phyloP scores from a whole-genome alignment of 1,140 invertebrate species.

The Heliconius congener region DNA sequence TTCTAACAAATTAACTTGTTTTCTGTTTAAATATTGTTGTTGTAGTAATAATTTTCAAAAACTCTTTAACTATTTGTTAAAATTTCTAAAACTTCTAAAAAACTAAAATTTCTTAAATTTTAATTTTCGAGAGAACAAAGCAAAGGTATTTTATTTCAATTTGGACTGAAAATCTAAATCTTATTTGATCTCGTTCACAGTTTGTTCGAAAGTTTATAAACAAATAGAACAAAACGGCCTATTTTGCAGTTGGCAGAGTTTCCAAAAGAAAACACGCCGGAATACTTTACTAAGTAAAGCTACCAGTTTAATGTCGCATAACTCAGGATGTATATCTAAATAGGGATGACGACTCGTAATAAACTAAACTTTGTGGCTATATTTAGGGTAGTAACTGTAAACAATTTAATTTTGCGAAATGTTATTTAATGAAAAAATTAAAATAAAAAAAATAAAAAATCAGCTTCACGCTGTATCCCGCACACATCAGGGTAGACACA shows the following conservation, averaged over 20 bases:
- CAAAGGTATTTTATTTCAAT: slow-evolving; percentile 9
- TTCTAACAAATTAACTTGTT: too few species aligned
- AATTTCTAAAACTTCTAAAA: not conserved
- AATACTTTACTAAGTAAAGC: slow-evolving; percentile 23
- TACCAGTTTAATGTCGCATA: slow-evolving; percentile 10
- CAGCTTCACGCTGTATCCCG: too few species aligned
- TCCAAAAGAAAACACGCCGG: not conserved
- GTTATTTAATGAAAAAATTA: too few species aligned
- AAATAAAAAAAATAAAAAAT: too few species aligned
- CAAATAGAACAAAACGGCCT: slow-evolving; percentile 7
- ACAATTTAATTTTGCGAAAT: too few species aligned
- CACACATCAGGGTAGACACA: too few species aligned
- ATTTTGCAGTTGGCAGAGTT: slow-evolving; percentile 13
- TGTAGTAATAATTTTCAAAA: not conserved
- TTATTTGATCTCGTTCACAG: slow-evolving; percentile 20
- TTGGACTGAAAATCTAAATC: slow-evolving; percentile 19
- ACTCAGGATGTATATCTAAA: not conserved
- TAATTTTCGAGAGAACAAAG: not conserved
- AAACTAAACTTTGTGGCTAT: not conserved
- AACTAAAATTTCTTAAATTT: not conserved
- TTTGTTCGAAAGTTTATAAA: slow-evolving; percentile 20
- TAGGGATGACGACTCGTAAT: not conserved
- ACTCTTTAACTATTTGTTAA: not conserved
- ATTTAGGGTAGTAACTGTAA: not conserved
- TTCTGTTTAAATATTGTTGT: too few species aligned